Evolutionary conservation across 1,140 invertebrate genomes (phyloP).

Genomic region (Neodiprion lecontei): DNA sequence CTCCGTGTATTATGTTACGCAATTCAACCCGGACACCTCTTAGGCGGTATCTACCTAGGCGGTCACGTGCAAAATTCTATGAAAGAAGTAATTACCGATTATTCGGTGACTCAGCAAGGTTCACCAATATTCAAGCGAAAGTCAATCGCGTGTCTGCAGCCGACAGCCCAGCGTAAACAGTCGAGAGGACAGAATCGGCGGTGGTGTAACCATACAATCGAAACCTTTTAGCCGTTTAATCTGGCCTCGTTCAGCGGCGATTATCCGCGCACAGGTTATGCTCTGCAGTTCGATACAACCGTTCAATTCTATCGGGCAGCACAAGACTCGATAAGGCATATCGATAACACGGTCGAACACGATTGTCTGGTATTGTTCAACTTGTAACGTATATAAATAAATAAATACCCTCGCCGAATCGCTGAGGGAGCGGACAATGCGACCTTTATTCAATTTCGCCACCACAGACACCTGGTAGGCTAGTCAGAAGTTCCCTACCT

Average conservation of each 20-base stretch:
- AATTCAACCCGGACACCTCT: no score
- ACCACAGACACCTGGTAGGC: background rate
- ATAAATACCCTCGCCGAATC: background rate
- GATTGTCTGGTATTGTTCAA: background rate
- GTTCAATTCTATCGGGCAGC: background rate
- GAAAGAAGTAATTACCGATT: constrained; percentile 1
- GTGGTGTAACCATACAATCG: background rate
- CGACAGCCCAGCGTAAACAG: background rate
- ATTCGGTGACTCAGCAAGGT: background rate
- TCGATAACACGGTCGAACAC: background rate
- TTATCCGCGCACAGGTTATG: background rate
- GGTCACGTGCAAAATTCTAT: background rate
- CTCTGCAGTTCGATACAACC: background rate
- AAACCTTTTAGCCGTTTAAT: constrained; percentile 2
- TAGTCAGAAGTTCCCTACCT: background rate
- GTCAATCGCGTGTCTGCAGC: background rate
- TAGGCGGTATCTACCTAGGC: no score
- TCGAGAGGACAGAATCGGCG: background rate
- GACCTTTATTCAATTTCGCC: constrained; percentile 1
- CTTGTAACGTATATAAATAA: background rate
- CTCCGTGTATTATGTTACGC: no score
- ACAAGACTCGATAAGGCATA: background rate
- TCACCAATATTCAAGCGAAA: constrained; percentile 3
- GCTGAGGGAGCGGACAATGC: background rate
- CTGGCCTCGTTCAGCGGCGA: background rate